Evolutionary conservation across 2,888 invertebrate species (phyloP).

Genomic region (Apamea epomidion): DNA sequence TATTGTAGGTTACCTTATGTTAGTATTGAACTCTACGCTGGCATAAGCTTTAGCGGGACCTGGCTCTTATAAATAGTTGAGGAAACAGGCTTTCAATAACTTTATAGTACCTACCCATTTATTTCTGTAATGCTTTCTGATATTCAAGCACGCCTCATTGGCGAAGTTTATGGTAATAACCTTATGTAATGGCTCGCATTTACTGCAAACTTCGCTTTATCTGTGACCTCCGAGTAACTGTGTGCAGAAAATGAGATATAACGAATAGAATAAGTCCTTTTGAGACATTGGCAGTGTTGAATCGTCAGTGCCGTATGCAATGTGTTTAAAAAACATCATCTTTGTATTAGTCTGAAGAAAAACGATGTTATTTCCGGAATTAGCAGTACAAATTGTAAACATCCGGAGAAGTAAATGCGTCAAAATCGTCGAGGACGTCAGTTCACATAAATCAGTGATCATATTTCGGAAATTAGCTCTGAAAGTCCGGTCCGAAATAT

Average conservation of each 20-base stretch:
- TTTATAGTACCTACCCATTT: slow-evolving; percentile 16
- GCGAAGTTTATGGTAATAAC: slow-evolving; percentile 23
- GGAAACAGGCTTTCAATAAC: slow-evolving; percentile 44
- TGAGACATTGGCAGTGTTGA: neutral
- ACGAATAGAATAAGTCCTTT: neutral
- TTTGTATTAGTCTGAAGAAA: slow-evolving; percentile 5
- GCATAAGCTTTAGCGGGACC: slow-evolving; percentile 1
- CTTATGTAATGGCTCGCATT: slow-evolving; percentile 23
- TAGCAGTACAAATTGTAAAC: slow-evolving; percentile 7
- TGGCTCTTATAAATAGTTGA: slow-evolving; percentile 19
- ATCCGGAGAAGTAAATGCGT: slow-evolving; percentile 1
- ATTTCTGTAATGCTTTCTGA: slow-evolving; percentile 29
- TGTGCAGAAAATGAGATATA: neutral
- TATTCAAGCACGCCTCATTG: slow-evolving; percentile 23
- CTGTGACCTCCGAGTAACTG: slow-evolving; percentile 3
- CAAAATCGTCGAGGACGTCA: slow-evolving; percentile 16
- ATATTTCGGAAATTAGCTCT: slow-evolving; percentile 18
- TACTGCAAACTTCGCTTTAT: slow-evolving; percentile 19
- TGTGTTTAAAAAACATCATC: slow-evolving; percentile 16
- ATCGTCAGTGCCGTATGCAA: neutral
- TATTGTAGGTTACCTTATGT: slow-evolving; percentile 5
- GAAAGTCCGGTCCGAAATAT: slow-evolving; percentile 25
- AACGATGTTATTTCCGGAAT: neutral
- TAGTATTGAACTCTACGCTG: slow-evolving; percentile 6
- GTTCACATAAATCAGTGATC: slow-evolving; percentile 18